These are phyloP conservation scores for Atherinosoma microstoma DNA, from an alignment of 2,797 vertebrate genomes.

Conservation along the genomic window DNA sequence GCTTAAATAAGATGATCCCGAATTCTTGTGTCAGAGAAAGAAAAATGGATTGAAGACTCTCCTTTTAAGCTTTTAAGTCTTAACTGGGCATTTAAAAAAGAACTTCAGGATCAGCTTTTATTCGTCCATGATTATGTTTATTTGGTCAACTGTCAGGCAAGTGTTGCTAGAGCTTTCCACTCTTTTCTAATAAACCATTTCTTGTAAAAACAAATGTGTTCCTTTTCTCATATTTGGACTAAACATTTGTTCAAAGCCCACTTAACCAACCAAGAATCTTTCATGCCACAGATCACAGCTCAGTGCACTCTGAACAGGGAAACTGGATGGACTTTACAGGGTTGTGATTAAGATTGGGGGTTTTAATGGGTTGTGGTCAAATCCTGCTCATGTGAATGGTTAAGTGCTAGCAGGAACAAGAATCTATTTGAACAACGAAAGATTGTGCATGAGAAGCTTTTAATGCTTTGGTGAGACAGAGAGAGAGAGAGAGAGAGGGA, in stretches of 20 bases:
- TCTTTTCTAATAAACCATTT: not conserved
- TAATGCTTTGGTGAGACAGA: slow-evolving; percentile 15
- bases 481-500: not conserved
- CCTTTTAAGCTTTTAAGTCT: not conserved
- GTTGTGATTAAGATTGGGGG: slow-evolving; percentile 47
- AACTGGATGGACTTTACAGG: not conserved
- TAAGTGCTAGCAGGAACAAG: not conserved
- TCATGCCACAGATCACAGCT: slow-evolving; percentile 29
- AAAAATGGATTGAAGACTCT: not conserved
- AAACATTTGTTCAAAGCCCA: not conserved
- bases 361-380: slow-evolving; percentile 31
- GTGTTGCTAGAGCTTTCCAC: not conserved
- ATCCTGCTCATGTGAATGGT: slow-evolving; percentile 34
- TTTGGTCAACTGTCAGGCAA: not conserved
- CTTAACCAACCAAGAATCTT: not conserved
- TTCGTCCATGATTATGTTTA: not conserved
- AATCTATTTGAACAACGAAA: too few species aligned
- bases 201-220: slow-evolving; percentile 1
- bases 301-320: slow-evolving; percentile 10
- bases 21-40: slow-evolving; percentile 23
- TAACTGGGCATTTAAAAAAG: not conserved
- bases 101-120: not conserved
- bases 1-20: not conserved
- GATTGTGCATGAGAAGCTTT: slow-evolving; percentile 11
- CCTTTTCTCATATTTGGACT: slow-evolving; percentile 20